These are phyloP conservation scores for Gryllus bimaculatus DNA, from an alignment of 1,140 invertebrate species.

Conservation along the genomic window DNA sequence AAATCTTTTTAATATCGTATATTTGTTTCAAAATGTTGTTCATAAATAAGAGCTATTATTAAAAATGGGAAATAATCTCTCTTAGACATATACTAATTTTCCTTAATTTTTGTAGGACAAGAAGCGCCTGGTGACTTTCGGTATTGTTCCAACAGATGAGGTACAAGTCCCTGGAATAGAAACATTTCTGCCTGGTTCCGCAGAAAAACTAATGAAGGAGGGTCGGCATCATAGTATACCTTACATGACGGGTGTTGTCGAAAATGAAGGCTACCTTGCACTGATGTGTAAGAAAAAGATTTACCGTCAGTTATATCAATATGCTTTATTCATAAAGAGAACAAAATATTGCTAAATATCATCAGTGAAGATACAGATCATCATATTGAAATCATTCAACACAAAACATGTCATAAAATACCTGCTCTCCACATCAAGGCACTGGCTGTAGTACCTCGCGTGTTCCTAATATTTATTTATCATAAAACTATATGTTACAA, in stretches of 20 bases:
- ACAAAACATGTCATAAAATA: too few species aligned
- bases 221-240: not conserved
- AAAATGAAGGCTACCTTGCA: not conserved
- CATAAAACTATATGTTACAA: too few species aligned
- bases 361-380: too few species aligned
- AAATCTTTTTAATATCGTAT: not conserved
- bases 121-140: not conserved
- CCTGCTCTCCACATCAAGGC: too few species aligned
- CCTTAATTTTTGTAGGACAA: not conserved
- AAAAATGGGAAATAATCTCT: not conserved
- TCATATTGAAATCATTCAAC: too few species aligned
- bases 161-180: not conserved
- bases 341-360: too few species aligned
- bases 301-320: too few species aligned
- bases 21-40: not conserved
- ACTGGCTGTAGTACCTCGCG: too few species aligned
- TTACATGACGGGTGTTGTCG: not conserved
- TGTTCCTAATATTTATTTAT: too few species aligned
- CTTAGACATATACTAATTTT: not conserved
- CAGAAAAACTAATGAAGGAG: not conserved
- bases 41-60: not conserved
- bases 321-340: too few species aligned
- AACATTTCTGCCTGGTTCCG: not conserved
- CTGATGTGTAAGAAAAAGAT: not conserved
- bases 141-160: not conserved